Conservation (phyloP, 2,888 invertebrate species). For the Drosophila demipolita region DNA sequence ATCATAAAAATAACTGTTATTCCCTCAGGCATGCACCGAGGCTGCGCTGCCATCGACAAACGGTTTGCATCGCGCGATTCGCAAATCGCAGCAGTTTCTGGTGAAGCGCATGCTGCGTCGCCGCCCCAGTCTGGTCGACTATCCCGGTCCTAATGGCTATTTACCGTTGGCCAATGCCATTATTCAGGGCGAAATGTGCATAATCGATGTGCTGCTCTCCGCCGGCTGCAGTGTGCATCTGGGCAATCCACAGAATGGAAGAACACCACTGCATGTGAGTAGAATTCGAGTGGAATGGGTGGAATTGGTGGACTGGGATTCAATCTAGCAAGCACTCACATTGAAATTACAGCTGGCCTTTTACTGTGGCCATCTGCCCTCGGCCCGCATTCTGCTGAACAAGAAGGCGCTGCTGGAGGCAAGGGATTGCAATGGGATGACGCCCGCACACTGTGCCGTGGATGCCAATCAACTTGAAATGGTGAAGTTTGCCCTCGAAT, state of each 20-base stretch:
- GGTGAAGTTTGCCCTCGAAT: constrained; percentile 83
- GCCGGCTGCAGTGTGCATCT: constrained; percentile 81
- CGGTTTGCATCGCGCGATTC: constrained; percentile 82
- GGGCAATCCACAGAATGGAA: constrained; percentile 80
- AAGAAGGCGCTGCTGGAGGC: constrained; percentile 83
- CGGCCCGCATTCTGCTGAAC: constrained; percentile 83
- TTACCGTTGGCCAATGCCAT: constrained; percentile 84
- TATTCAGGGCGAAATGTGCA: constrained; percentile 80
- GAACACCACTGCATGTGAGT: constrained; percentile 84
- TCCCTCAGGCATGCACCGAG: constrained; percentile 76
- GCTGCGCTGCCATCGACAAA: constrained; percentile 80
- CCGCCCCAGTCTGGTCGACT: constrained; percentile 80
- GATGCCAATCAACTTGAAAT: constrained; percentile 83
- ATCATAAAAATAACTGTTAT: neutral
- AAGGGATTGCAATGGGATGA: constrained; percentile 82
- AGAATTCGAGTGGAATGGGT: too few species aligned
- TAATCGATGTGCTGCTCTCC: constrained; percentile 82
- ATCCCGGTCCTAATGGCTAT: constrained; percentile 83
- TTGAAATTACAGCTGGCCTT: constrained; percentile 79
- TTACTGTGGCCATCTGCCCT: constrained; percentile 82
- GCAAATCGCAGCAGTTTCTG: constrained; percentile 83
- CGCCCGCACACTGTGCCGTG: constrained; percentile 83
- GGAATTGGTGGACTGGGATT: neutral
- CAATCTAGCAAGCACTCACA: neutral
- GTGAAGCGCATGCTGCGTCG: constrained; percentile 82